Evolutionary conservation across 2,113 vertebrate genomes (phyloP).

Genomic region (Pitta sordida): DNA sequence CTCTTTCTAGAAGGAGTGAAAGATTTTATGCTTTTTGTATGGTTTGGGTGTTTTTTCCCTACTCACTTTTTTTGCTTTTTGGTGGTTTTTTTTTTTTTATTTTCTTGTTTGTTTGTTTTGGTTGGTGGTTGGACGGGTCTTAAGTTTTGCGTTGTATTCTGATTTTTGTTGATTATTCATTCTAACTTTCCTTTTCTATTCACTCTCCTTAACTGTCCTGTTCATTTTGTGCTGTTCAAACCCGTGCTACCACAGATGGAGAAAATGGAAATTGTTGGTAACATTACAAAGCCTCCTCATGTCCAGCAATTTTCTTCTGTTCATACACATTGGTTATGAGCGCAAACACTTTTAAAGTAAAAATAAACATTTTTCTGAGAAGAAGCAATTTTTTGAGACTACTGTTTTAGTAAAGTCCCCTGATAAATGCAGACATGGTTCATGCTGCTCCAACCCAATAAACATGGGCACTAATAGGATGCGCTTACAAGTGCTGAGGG

Average conservation of each 20-base stretch:
- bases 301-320: not conserved
- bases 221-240: not conserved
- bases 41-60: not conserved
- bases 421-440: not conserved
- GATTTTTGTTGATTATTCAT: not conserved
- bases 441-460: not conserved
- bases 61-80: not conserved
- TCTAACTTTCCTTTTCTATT: not conserved
- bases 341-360: not conserved
- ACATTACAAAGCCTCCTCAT: not conserved
- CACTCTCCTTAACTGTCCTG: not conserved
- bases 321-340: not conserved
- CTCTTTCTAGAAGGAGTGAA: not conserved
- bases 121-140: not conserved
- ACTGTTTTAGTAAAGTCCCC: not conserved
- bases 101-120: too few species aligned
- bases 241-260: not conserved
- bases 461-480: not conserved
- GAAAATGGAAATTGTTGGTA: not conserved
- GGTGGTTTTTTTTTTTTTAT: too few species aligned
- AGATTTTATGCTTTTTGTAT: not conserved
- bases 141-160: not conserved
- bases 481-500: not conserved
- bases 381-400: not conserved
- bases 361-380: not conserved